Evolutionary conservation across 2,113 vertebrate genomes (phyloP), one percentile per base, ranked within the genome.

Genomic region (Oryctolagus cuniculus): DNA sequence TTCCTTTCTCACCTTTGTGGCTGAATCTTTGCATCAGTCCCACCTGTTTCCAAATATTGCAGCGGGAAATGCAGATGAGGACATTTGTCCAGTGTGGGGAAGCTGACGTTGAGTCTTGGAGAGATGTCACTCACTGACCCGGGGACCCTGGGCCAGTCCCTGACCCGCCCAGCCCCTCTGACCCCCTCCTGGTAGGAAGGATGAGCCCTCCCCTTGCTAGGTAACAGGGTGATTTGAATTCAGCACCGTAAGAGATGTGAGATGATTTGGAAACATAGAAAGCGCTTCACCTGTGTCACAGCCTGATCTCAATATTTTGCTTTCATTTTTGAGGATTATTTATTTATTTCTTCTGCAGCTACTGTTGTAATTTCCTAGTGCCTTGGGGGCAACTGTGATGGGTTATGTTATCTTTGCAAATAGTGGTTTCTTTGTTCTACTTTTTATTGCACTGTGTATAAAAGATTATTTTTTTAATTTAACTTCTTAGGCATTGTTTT

Each of bases 371-470:
- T 31, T 79, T 85, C 17, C 61, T 3, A 34, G 70, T 11, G 13
- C 67, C n/a, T 31, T 0, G 16, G 64, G 24, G 53, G 34, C 31
- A 10, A 21, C 49, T n/a, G 70, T 7, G 9, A 67, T 19, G 2
- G 11, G 16, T 13, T 5, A 6, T 1, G 0, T 17, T 7, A 4
- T 58, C 38, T n/a, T 29, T 16, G 8, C 0, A 1, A 44, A 11
- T 21, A 3, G 3, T 55, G 21, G 10, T 63, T 77, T 84, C 73
- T 44, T 17, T 2, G 12, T 9, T 74, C 49, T 74, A 25, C 61
- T n/a, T 81, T 53, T 49, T 61, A 49, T 31, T 66, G 44, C 5
- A 36, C 22, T 51, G 12, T 21, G 15, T 70, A 3, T 10, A n/a
- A 9, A 63, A 69, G 7, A 29, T 21, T 6, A 31, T 24, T 77